Evolutionary conservation across 2,888 invertebrate genomes (phyloP), one percentile per base, ranked within the genome.

Genomic region (Cantharis lateralis): DNA sequence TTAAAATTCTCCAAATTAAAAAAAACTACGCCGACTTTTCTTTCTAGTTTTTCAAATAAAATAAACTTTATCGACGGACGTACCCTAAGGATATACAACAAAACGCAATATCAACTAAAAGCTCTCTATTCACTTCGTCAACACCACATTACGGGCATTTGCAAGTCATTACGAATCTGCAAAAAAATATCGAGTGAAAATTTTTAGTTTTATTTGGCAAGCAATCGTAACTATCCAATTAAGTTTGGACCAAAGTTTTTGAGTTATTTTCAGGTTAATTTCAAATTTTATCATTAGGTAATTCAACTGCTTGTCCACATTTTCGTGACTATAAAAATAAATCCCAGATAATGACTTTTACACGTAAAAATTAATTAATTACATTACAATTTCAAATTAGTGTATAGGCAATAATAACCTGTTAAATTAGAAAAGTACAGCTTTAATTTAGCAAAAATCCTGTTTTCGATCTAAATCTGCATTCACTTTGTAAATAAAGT

Each of bases 81-180:
- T n/a, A n/a, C 7, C 48, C 48, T 48, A 48, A 48, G 48, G 48
- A 48, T 48, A 48, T 48, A 48, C 48, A 48, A 48, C 62, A 69
- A 26, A 72, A 70, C 15, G 63, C 69, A 70, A 72, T 76, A 76
- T 76, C 76, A 69, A 72, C 76, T 69, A 69, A 61, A 72, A 69
- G 71, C 71, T 66, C 62, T 16, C 48, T 66, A 61, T 66, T 63
- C 68, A 61, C 62, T 26, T 28, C 63, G 69, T 69, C 32, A 68
- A 26, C 26, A 68, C 10, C 66, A n/a, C 62, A 20, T 32, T 48
- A 48, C 68, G 72, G n/a, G 32, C 13, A 70, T 70, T 24, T 24
- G 66, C 70, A 70, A 75, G 61, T 75, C 71, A 72, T 75, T 62
- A 68, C 48, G 48, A 48, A n/a, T n/a, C n/a, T 48, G 48, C 9